Base-by-base conservation (phyloP, 2,113 vertebrate genomes). In the Craseonycteris thonglongyai region DNA sequence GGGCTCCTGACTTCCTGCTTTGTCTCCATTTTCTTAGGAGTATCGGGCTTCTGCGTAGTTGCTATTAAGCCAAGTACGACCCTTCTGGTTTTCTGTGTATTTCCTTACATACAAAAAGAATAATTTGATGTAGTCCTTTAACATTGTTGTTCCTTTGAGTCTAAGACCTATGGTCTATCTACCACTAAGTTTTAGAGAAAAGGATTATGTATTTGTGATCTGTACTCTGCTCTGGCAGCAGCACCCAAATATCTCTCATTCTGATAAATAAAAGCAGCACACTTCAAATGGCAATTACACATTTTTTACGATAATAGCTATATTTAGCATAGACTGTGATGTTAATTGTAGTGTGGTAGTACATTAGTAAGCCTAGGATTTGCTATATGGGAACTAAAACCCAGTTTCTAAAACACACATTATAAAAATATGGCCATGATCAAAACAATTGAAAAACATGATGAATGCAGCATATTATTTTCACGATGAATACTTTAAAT, bases 21-120 rank as follows among this genome's bases (percentile, higher is more conserved):
- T 74, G 72, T 95, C 78, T 97, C 94, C 58, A 91, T 96, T 95
- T 96, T 90, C 90, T 93, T 85, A 74, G 71, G 35, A 56, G 61
- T 59, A 56, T 8, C 42, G 58, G 45, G 49, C 72, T 51, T 30
- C 69, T 88, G 51, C 81, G 88, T 14, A 84, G 49, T 72, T 78
- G 82, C 56, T 66, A 40, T 54, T 69, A 75, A 74, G 30, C 45
- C n/a, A 91, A n/a, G n/a, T 49, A 38, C 14, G 56, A 81, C 28
- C 61, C 56, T 92, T 40, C 10, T 7, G 47, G 59, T 26, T 93
- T 75, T 75, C 14, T 56, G 47, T 47, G 2, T 40, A 28, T 56
- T 75, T 82, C 49, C 35, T 79, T 63, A 88, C 63, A 90, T 28
- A 93, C 28, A 66, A 68, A 76, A 35, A 61, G 12, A 90, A 86